Evolutionary conservation across 2,113 vertebrate species (phyloP), one percentile per base, ranked within the genome.

Genomic region (Microtus pennsylvanicus): DNA sequence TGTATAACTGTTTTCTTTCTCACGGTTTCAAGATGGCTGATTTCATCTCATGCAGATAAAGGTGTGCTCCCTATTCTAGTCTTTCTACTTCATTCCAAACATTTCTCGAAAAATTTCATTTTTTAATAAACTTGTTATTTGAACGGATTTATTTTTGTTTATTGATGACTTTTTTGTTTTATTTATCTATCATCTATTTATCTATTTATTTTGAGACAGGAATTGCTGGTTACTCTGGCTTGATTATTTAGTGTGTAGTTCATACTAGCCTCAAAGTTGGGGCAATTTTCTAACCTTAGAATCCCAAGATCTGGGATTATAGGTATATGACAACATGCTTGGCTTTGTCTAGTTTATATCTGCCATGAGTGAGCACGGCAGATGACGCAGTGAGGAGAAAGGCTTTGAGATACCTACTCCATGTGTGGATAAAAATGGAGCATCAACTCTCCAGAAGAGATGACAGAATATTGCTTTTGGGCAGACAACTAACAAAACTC

Each of bases 341-440:
- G 50, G 4, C 47, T 50, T 90, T n/a, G 16, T 82, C 22, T 75
- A 24, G 24, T n/a, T 55, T 87, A 69, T 75, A 4, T 75, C 33
- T 70, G 19, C 67, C 26, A 33, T 55, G 55, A 80, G 26, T 78
- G 61, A 52, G 7, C 2, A 82, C 7, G 63, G 11, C 17, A n/a
- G 14, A 28, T 28, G 10, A 47, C 17, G 16, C 16, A 2, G 8
- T 11, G 13, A n/a, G 4, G 38, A 3, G 24, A 4, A 70, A 21
- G 24, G 14, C 14, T 30, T 47, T 7, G 11, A 1, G 12, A 13
- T 14, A 30, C 0, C 11, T 1, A 33, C 72, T 42, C 1, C 1
- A 33, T 42, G 19, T 17, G 2, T 22, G 5, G 28, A 9, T 30
- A 70, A 58, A 87, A 83, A 90, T 38, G 21, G 72, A 11, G 8